phyloP scores from a whole-genome alignment of 2,113 vertebrate genomes.

The Lutjanus erythropterus region DNA sequence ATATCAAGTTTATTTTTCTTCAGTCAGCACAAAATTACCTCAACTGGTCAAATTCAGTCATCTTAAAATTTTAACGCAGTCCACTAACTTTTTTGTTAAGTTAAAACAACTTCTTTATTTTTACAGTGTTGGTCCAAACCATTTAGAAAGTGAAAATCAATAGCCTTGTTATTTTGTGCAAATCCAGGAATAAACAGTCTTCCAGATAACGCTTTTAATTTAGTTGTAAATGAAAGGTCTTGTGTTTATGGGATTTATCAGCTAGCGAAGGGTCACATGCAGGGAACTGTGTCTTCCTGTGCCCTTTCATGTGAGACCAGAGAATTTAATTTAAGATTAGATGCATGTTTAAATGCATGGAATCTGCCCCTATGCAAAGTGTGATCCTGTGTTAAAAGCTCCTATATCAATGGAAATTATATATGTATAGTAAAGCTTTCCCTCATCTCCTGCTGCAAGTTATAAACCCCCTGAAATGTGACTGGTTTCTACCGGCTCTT shows the following conservation, averaged over 20 bases:
- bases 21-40: no score
- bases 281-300: neutral
- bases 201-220: neutral
- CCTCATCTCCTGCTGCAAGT: conserved; percentile 9
- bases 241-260: neutral
- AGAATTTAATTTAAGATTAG: neutral
- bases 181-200: neutral
- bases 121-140: neutral
- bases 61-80: no score
- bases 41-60: no score
- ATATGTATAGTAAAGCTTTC: neutral
- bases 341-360: neutral
- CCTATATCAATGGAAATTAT: neutral
- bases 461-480: conserved; percentile 23
- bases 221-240: neutral
- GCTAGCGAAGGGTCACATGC: neutral
- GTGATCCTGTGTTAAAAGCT: neutral
- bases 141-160: neutral
- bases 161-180: neutral
- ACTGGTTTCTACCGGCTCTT: conserved; percentile 12
- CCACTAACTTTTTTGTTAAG: no score
- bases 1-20: no score
- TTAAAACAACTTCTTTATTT: no score
- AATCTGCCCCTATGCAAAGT: neutral
- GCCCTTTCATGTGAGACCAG: neutral